Conservation (phyloP, 2,797 vertebrate genomes). For the Neostethus bicornis region DNA sequence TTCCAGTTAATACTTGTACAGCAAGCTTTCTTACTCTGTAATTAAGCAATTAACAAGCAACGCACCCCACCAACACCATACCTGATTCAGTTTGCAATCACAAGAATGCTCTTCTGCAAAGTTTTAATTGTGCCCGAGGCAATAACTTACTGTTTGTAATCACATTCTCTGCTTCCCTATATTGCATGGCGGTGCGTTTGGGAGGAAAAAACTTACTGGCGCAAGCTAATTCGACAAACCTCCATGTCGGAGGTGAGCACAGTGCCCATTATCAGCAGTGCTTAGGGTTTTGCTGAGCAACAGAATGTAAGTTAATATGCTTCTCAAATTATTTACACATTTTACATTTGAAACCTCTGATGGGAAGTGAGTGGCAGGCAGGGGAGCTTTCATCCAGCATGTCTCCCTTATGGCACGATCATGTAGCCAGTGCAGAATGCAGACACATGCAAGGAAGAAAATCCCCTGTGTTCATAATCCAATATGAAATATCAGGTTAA, state of each 20-base stretch:
- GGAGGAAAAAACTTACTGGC: constrained; percentile 87
- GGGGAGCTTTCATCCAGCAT: constrained; percentile 63
- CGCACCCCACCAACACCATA: constrained; percentile 86
- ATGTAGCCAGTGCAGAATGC: constrained; percentile 48
- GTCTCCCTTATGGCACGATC: constrained; percentile 41
- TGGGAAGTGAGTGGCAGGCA: constrained; percentile 73
- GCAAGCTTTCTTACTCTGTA: constrained; percentile 84
- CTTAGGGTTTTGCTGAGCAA: constrained; percentile 87
- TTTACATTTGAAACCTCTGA: constrained; percentile 88
- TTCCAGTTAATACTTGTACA: constrained; percentile 84
- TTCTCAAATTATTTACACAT: constrained; percentile 92
- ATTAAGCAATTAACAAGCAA: constrained; percentile 97
- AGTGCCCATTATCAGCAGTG: constrained; percentile 86
- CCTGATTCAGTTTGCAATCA: constrained; percentile 95
- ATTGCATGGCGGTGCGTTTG: constrained; percentile 85
- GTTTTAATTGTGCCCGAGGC: constrained; percentile 97
- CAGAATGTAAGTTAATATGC: constrained; percentile 94
- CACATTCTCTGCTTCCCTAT: constrained; percentile 91
- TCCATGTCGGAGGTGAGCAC: constrained; percentile 88
- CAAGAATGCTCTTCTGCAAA: constrained; percentile 93
- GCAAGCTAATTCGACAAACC: constrained; percentile 91
- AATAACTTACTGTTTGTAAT: constrained; percentile 99
- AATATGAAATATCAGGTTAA: constrained; percentile 68
- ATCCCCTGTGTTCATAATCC: constrained; percentile 36
- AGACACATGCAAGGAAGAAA: constrained; percentile 52